Base-by-base conservation (phyloP, 2,888 invertebrate species). In the Synergus itoensis region DNA sequence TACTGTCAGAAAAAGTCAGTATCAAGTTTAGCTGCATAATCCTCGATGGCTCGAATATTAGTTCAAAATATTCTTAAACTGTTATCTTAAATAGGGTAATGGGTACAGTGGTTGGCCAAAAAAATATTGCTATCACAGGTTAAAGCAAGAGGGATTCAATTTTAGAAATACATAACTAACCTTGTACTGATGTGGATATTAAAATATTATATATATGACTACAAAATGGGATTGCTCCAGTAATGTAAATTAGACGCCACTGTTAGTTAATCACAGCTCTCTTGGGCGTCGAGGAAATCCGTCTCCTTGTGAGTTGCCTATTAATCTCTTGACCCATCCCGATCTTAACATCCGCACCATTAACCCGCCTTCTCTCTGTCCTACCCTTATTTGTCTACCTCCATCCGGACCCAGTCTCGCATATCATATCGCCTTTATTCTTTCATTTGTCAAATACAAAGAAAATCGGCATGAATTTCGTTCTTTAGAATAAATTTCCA, bases 311-410 rank as follows among this genome's bases (percentile, higher is more conserved):
- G 69, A 45, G 28, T 69, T 45, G 48, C 21, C 69, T 69, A 69
- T 69, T 69, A 69, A 69, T 69, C 69, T 69, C 69, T 69, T 69
- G 69, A 69, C 69, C 69, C 69, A 43, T 12, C 65, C 48, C 67
- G 28, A 67, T 45, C 67, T 45, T 67, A 67, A 43, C 67, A 67
- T 67, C 67, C 67, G 16, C 45, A 45, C 67, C 28, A 28, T 67
- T 67, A 67, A 67, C 67, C 45, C 45, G 67, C 67, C 21, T 43
- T 67, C 69, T 48, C 16, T 4, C 18, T 48, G 69, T 69, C 45
- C 21, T 45, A 21, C 69, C 69, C 69, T 69, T 69, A 69, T 69
- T 69, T 69, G 69, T 48, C 69, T 45, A 69, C 43, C 45, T 16
- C 16, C 28, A 28, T 14, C 1, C 14, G 18, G 14, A 48, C 16